Base-by-base conservation (phyloP, 2,888 invertebrate genomes). In the Electrophaes corylata region DNA sequence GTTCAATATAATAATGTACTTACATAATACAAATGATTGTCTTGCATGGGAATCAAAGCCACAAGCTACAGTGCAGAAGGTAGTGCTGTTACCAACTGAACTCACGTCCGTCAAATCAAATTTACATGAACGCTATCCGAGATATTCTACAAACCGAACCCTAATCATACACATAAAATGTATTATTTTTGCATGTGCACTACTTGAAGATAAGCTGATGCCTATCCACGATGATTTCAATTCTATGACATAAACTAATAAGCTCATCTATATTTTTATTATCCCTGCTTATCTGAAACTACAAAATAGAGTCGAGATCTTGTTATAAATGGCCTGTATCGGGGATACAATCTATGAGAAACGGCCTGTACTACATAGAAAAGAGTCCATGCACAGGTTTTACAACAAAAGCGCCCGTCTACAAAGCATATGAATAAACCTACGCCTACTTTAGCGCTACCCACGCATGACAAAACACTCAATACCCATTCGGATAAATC, bases 371-470 rank as follows among this genome's bases (percentile, higher is more conserved):
- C 71, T 71, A 73, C 71, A 79, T 79, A 80, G 78, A 79, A 79
- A 81, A 79, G 73, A 71, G 72, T 72, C 66, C 63, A 70, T 71
- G 74, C 73, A 71, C 73, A 72, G 75, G 74, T 76, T 75, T 70
- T 65, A 77, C 75, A 77, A 82, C 81, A 81, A 81, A 79, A 70
- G 67, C 69, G 65, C 67, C 56, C 70, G 73, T 72, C 75, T 68
- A 76, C 78, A 78, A 78, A 76, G 73, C 79, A 74, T 74, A 78
- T 84, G 83, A 83, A 89, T 88, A 87, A 85, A 86, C 88, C 88
- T 83, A 87, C 88, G 78, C 79, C 55, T 69, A 73, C 75, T 81
- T 78, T 81, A 81, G 78, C 81, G 69, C 78, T 46, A 66, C 84
- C 85, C 76, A 85, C 86, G 80, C 76, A 48, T 70, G 71, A 83